A percentile compares a stretch with the other conserved stretches of the same genome.
Evolutionary conservation across 2,888 invertebrate species (phyloP).

Genomic region (Tipula helvola): DNA sequence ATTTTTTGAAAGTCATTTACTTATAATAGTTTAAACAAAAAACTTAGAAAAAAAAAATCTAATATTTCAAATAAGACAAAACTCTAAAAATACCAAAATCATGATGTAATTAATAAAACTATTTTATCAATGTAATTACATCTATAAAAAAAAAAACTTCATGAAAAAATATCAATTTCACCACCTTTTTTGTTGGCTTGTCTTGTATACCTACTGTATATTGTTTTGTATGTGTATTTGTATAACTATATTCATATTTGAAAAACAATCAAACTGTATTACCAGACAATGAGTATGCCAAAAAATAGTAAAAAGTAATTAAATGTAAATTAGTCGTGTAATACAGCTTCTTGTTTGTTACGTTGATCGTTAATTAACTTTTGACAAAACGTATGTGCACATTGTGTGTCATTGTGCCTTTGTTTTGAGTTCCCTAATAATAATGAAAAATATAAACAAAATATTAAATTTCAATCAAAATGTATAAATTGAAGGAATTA

Average conservation of each 20-base stretch:
- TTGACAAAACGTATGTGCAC: neutral
- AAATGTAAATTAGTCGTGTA: neutral
- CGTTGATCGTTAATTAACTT: neutral
- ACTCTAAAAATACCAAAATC: constrained; percentile 4
- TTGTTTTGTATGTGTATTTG: neutral
- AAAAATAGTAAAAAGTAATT: neutral
- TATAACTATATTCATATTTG: neutral
- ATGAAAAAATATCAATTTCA: neutral
- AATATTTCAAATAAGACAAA: constrained; percentile 4
- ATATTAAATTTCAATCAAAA: neutral
- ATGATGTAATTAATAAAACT: constrained; percentile 4
- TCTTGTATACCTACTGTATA: neutral
- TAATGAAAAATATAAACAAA: neutral
- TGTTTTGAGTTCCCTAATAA: neutral
- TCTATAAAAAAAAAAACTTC: neutral
- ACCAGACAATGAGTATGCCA: neutral
- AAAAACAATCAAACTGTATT: neutral
- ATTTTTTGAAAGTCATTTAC: neutral
- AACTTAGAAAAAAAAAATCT: neutral
- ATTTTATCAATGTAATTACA: constrained; percentile 4
- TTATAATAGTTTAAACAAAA: neutral
- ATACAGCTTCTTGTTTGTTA: neutral
- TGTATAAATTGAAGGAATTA: neutral
- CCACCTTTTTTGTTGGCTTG: neutral
- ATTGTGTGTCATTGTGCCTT: neutral